Evolutionary conservation across 2,113 vertebrate species (phyloP).

Genomic region (Sphyrna mokarran): DNA sequence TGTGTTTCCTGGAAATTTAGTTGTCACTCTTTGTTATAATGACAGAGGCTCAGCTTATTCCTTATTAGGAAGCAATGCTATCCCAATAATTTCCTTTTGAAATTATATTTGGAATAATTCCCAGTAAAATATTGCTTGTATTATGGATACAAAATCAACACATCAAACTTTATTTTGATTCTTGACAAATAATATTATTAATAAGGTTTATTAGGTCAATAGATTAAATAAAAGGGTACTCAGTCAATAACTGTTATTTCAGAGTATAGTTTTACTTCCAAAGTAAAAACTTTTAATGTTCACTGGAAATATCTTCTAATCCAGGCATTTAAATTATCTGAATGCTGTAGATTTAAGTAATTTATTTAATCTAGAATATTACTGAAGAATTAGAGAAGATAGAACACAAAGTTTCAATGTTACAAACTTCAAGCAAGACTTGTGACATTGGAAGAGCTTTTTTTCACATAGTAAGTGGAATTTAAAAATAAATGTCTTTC

Average conservation of each 20-base stretch:
- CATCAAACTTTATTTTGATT: background rate
- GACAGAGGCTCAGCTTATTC: background rate
- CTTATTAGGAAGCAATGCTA: background rate
- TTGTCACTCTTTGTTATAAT: background rate
- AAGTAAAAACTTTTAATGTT: background rate
- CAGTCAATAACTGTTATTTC: background rate
- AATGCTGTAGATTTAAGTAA: background rate
- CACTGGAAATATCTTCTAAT: background rate
- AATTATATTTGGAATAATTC: background rate
- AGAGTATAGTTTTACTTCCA: background rate
- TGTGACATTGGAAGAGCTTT: background rate
- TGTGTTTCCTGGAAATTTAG: background rate
- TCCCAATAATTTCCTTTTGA: background rate
- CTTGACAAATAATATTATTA: background rate
- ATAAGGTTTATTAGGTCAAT: background rate
- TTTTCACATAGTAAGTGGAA: background rate
- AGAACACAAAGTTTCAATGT: background rate
- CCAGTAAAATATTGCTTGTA: background rate
- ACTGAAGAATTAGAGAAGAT: background rate
- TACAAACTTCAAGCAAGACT: background rate
- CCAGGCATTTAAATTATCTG: background rate
- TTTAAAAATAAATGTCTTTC: background rate
- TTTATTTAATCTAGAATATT: background rate
- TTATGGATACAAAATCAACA: background rate
- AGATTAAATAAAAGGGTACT: background rate